A percentile compares a stretch with the other conserved stretches of the same genome.
Conservation (phyloP, 2,888 invertebrate genomes). For the Nomada fucata region DNA sequence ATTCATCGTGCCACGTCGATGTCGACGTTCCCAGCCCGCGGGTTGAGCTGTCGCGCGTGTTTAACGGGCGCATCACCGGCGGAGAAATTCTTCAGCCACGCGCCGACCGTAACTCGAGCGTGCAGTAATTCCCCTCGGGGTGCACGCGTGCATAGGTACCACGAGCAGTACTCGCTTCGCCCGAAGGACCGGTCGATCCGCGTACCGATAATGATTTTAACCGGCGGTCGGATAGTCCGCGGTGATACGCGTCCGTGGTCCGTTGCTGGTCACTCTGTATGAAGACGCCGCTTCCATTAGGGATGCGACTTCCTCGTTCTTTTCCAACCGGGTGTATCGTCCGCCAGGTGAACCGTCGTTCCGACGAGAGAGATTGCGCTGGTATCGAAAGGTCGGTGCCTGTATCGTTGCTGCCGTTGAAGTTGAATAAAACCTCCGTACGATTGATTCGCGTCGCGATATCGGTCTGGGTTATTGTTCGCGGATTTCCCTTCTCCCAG, state of each 20-base stretch:
- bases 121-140: constrained; percentile 55
- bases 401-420: too few species aligned
- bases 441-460: not conserved
- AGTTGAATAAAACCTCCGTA: not conserved
- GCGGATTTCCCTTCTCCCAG: not conserved
- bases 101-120: constrained; percentile 47
- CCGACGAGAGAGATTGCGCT: not conserved
- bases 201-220: constrained; percentile 64
- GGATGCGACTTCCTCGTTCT: constrained; percentile 17
- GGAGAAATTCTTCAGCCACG: constrained; percentile 46
- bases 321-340: not conserved
- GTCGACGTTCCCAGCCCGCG: constrained; percentile 23
- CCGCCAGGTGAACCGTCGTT: not conserved
- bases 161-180: constrained; percentile 47
- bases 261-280: not conserved
- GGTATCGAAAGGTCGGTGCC: too few species aligned
- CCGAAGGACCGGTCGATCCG: constrained; percentile 53
- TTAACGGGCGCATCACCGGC: constrained; percentile 28
- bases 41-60: constrained; percentile 8
- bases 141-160: constrained; percentile 28
- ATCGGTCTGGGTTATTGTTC: not conserved
- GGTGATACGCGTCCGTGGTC: constrained; percentile 35
- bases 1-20: constrained; percentile 16
- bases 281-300: not conserved
- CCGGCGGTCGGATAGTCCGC: constrained; percentile 60